Evolutionary conservation across 2,113 vertebrate species (phyloP).

Genomic region (Pycnonotus jocosus): DNA sequence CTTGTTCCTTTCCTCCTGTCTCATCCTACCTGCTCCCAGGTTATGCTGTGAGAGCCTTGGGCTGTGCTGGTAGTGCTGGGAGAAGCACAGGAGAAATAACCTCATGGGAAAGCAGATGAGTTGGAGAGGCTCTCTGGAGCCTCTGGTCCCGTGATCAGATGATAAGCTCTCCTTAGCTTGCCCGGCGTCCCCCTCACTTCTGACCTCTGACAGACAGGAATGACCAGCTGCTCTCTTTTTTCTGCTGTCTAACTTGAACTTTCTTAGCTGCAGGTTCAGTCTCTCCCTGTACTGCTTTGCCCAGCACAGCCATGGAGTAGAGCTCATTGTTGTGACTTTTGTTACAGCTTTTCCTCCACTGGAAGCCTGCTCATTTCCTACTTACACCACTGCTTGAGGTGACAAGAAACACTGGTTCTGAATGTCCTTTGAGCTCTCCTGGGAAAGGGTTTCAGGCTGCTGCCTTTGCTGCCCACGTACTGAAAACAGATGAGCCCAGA

Average conservation of each 20-base stretch:
- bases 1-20: background rate
- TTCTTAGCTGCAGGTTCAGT: background rate
- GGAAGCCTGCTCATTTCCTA: background rate
- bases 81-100: background rate
- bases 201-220: background rate
- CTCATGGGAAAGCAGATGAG: background rate
- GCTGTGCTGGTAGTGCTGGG: background rate
- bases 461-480: background rate
- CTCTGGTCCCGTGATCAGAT: background rate
- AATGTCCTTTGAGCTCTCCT: background rate
- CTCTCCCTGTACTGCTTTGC: background rate
- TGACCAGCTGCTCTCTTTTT: background rate
- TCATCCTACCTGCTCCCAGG: background rate
- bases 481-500: background rate
- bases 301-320: too few species aligned
- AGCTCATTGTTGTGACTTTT: background rate
- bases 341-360: background rate
- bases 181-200: background rate
- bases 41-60: accelerated
- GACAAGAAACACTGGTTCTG: background rate
- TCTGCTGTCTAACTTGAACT: background rate
- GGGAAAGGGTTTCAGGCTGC: background rate
- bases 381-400: background rate
- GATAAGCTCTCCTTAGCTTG: background rate
- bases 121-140: background rate